A percentile compares a stretch with the other conserved stretches of the same genome.
Evolutionary conservation across 2,888 invertebrate species (phyloP).

Genomic region (Melinaea menophilus): DNA sequence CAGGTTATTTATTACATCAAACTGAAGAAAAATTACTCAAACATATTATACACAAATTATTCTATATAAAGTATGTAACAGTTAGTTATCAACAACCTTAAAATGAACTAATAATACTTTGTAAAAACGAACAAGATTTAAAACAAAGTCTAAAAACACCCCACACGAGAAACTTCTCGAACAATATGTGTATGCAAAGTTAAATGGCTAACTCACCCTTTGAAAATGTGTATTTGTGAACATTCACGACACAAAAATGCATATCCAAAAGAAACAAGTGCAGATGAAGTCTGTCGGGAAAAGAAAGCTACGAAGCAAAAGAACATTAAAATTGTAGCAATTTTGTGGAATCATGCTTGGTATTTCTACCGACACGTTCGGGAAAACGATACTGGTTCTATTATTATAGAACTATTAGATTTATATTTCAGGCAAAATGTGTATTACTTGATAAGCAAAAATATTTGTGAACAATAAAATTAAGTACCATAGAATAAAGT

Average conservation of each 20-base stretch:
- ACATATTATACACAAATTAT: too few relatives aligned
- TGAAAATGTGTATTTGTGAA: conserved; percentile 26
- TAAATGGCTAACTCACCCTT: conserved; percentile 32
- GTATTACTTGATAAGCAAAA: conserved; percentile 4
- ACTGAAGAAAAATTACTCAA: too few relatives aligned
- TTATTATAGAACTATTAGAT: conserved; percentile 16
- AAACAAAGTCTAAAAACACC: conserved; percentile 23
- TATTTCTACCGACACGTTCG: conserved; percentile 18
- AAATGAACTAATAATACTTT: not conserved
- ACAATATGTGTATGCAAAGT: conserved; percentile 31
- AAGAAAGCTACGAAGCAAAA: conserved; percentile 26
- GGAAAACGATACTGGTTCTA: conserved; percentile 16
- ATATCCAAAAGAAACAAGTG: conserved; percentile 27
- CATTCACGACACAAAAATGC: conserved; percentile 26
- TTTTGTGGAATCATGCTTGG: conserved; percentile 23
- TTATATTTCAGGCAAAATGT: conserved; percentile 13
- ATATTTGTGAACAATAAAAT: too few relatives aligned
- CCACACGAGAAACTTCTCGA: conserved; percentile 15
- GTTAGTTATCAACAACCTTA: not conserved
- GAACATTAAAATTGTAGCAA: conserved; percentile 21
- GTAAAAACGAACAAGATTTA: conserved; percentile 18
- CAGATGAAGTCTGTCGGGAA: conserved; percentile 29
- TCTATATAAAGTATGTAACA: too few relatives aligned
- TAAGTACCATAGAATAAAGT: too few relatives aligned
- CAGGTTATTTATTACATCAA: too few relatives aligned